phyloP scores from a whole-genome alignment of 2,888 invertebrate species.

The Euzophera pinguis region DNA sequence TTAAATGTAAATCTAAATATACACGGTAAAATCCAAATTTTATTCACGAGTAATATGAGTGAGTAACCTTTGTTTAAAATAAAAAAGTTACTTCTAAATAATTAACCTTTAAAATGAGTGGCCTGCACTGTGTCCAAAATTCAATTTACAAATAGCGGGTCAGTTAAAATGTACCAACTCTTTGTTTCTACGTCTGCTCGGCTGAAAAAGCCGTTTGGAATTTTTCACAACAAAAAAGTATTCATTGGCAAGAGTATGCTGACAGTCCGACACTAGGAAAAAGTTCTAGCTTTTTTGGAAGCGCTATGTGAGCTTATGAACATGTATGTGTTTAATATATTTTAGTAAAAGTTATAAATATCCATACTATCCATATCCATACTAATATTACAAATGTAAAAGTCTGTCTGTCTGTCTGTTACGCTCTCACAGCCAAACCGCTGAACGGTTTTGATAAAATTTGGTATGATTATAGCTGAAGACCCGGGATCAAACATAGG shows the following conservation, averaged over 20 bases:
- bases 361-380: too few species aligned
- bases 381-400: too few species aligned
- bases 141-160: constrained; percentile 9
- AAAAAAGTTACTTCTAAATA: constrained; percentile 26
- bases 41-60: not conserved
- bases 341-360: too few species aligned
- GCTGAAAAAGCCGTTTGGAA: constrained; percentile 1
- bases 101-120: constrained; percentile 4
- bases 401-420: too few species aligned
- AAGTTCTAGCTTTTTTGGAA: not conserved
- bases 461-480: too few species aligned
- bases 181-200: constrained; percentile 9
- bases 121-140: constrained; percentile 2
- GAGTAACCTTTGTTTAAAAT: not conserved
- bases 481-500: too few species aligned
- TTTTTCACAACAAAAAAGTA: constrained; percentile 7
- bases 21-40: not conserved
- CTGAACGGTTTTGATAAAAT: too few species aligned
- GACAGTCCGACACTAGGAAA: constrained; percentile 1
- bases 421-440: too few species aligned
- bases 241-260: constrained; percentile 5
- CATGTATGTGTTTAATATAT: not conserved
- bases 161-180: constrained; percentile 8
- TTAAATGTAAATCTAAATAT: too few species aligned
- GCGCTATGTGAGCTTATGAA: not conserved